phyloP scores from a whole-genome alignment of 2,888 invertebrate species.

The Willowsia nigromaculata region DNA sequence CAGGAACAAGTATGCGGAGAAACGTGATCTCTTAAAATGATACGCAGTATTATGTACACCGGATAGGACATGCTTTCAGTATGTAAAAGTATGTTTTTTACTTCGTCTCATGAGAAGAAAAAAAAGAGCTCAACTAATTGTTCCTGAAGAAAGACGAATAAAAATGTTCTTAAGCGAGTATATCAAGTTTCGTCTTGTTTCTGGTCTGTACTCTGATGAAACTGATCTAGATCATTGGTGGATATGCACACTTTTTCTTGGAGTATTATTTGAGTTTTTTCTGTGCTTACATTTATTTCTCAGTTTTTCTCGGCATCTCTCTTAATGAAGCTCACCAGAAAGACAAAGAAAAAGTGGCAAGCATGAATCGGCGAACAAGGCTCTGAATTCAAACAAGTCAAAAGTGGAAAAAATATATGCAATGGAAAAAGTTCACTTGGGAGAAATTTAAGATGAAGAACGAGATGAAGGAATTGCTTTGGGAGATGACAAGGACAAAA shows the following conservation, averaged over 20 bases:
- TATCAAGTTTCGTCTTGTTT: neutral
- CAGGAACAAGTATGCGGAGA: neutral
- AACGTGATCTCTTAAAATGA: constrained; percentile 10
- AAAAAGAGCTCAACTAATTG: neutral
- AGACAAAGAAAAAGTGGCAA: too few relatives aligned
- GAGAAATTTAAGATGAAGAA: neutral
- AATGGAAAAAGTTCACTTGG: constrained; percentile 13
- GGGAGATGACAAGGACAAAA: constrained; percentile 24
- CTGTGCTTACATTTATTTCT: neutral
- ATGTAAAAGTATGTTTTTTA: neutral
- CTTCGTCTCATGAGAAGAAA: neutral
- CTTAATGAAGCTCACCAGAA: neutral
- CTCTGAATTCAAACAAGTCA: neutral
- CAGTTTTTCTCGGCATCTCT: neutral
- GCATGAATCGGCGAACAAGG: neutral
- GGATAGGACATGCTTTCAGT: neutral
- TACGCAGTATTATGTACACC: neutral
- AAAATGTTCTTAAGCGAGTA: neutral
- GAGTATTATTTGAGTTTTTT: neutral
- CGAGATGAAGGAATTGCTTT: neutral
- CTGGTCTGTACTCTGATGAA: neutral
- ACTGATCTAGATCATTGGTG: neutral
- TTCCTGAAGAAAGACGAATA: neutral
- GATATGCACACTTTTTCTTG: neutral
- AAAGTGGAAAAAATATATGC: neutral